These are phyloP conservation scores for Macrobrachium nipponense DNA, from an alignment of 1,140 invertebrate species.

Conservation along the genomic window DNA sequence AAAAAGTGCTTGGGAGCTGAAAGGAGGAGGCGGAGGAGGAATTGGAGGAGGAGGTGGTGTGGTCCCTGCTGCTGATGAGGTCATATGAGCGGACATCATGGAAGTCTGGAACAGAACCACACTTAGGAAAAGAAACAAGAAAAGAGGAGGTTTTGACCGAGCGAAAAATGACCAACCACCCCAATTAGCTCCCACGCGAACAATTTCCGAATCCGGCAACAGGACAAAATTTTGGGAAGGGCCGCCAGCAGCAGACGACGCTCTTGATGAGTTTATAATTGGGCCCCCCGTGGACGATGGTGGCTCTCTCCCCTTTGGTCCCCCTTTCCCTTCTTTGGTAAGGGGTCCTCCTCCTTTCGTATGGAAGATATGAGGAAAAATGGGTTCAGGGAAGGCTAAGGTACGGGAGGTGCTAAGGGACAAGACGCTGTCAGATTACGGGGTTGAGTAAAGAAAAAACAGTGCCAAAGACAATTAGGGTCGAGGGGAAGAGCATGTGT, in stretches of 20 bases:
- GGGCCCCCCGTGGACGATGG: slow-evolving; percentile 43
- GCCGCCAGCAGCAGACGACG: slow-evolving; percentile 40
- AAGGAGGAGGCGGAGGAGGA: background rate
- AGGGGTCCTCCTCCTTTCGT: background rate
- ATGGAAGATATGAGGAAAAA: background rate
- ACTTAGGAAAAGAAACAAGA: background rate
- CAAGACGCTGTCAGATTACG: slow-evolving; percentile 1
- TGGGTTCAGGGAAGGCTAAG: background rate
- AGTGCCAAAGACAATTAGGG: background rate
- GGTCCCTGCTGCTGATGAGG: background rate
- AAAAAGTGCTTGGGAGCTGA: too few relatives aligned
- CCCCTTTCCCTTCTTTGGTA: too few relatives aligned
- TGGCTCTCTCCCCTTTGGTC: background rate
- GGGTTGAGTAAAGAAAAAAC: background rate
- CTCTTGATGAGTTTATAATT: slow-evolving; percentile 56
- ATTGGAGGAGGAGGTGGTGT: background rate
- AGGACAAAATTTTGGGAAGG: slow-evolving; percentile 34
- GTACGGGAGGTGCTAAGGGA: background rate
- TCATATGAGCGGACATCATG: background rate
- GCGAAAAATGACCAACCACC: slow-evolving; percentile 37
- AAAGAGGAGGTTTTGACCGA: background rate
- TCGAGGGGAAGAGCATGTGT: too few relatives aligned
- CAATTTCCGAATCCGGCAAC: slow-evolving; percentile 35
- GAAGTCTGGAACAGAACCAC: background rate
- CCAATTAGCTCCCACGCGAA: slow-evolving; percentile 50